Evolutionary conservation across 2,888 invertebrate genomes (phyloP).

Genomic region (Cephus rjabovi): DNA sequence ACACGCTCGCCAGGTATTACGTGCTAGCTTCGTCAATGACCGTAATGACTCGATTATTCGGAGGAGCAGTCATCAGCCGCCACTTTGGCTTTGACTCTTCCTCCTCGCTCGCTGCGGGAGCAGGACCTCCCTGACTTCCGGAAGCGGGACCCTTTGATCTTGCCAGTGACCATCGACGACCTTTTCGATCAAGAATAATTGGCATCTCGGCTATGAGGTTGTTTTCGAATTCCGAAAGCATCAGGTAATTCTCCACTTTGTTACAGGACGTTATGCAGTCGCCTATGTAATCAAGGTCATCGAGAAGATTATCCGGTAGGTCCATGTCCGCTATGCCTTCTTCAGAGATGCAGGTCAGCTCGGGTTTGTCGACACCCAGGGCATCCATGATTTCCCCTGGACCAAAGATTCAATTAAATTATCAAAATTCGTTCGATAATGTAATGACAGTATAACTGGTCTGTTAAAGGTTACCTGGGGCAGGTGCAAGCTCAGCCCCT

Average conservation of each 20-base stretch:
- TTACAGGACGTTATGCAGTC: slow-evolving; percentile 88
- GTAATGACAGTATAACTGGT: not conserved
- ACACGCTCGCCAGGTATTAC: slow-evolving; percentile 37
- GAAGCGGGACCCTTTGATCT: slow-evolving; percentile 60
- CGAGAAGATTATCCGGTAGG: slow-evolving; percentile 82
- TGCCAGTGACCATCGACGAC: slow-evolving; percentile 79
- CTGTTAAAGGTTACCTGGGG: slow-evolving; percentile 41
- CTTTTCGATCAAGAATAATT: slow-evolving; percentile 78
- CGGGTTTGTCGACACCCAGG: slow-evolving; percentile 71
- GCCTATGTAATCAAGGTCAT: slow-evolving; percentile 83
- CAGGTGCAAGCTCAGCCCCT: slow-evolving; percentile 68
- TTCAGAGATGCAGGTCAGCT: slow-evolving; percentile 87
- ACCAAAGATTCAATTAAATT: not conserved
- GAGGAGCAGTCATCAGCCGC: slow-evolving; percentile 62
- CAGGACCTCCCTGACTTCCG: slow-evolving; percentile 60
- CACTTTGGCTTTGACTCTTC: slow-evolving; percentile 56
- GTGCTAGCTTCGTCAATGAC: slow-evolving; percentile 80
- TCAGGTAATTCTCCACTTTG: slow-evolving; percentile 87
- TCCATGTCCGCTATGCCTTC: slow-evolving; percentile 88
- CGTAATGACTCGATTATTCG: slow-evolving; percentile 78
- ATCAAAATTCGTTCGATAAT: not conserved
- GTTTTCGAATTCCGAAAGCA: slow-evolving; percentile 89
- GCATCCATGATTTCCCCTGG: slow-evolving; percentile 48
- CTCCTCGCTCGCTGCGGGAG: slow-evolving; percentile 34
- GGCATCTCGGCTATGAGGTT: slow-evolving; percentile 85